Evolutionary conservation across 2,888 invertebrate species (phyloP), one percentile per base, ranked within the genome.

Genomic region (Cosmia trapezina): DNA sequence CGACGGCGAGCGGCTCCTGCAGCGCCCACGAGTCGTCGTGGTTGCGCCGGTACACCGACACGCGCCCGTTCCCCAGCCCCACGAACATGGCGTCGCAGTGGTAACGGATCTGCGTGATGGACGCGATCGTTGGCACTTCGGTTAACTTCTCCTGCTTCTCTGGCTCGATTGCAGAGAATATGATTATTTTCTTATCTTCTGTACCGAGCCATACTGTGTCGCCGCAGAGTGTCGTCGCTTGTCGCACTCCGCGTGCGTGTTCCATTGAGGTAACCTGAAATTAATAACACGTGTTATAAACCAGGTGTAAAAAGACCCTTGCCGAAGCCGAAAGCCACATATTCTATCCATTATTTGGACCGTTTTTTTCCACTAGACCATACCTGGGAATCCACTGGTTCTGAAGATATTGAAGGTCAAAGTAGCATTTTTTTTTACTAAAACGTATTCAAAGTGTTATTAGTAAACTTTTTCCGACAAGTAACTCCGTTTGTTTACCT

Each of bases 141-240:
- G 97, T 97, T 12, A 98, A 93, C 88, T 98, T 97, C 88, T 98
- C 98, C 86, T 98, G 98, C 87, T 98, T 98, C 91, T 98, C 98
- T 0, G 98, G 98, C 89, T 98, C 98, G n/a, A 97, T 96, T 4
- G 98, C 98, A 45, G 98, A 97, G 92, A 98, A 98, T 76, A 98
- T 96, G 68, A 98, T 96, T 69, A 98, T 96, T 89, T 98, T 98
- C 88, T 98, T 97, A 86, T 98, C 98, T 85, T 98, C 98, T 12
- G 99, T 99, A 70, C 98, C 99, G 96, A 99, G 98, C 99, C 99
- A 99, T n/a, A 99, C 98, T 64, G 98, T 97, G 94, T 98, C 98
- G 83, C 96, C 96, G 85, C 94, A 93, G 83, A 95, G 92, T 63
- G 94, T 94, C 88, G 92, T 94, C 89, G 93, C 94, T 92, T 96